phyloP scores from a whole-genome alignment of 2,113 vertebrate species.

The Thamnophis sirtalis region DNA sequence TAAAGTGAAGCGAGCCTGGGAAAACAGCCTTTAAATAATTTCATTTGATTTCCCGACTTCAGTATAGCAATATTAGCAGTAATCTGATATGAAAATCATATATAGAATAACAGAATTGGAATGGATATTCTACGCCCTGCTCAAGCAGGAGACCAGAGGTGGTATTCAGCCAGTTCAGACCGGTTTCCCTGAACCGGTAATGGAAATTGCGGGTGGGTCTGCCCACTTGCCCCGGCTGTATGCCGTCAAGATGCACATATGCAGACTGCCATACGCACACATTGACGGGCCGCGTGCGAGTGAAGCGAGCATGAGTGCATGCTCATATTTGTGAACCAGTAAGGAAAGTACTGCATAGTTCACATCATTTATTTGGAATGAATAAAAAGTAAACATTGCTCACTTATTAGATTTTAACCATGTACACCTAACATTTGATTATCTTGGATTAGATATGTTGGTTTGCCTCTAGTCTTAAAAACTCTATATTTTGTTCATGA shows the following conservation, averaged over 20 bases:
- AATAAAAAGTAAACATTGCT: not conserved
- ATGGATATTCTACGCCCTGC: too few relatives aligned
- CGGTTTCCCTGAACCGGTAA: too few relatives aligned
- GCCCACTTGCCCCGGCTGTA: too few relatives aligned
- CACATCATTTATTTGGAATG: not conserved
- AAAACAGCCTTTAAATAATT: not conserved
- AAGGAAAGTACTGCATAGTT: not conserved
- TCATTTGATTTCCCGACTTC: not conserved
- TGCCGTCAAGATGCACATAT: too few relatives aligned
- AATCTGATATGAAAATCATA: not conserved
- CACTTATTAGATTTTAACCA: not conserved
- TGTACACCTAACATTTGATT: not conserved
- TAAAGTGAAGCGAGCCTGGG: not conserved
- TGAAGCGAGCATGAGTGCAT: too few relatives aligned
- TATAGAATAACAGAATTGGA: not conserved
- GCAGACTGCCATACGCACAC: too few relatives aligned
- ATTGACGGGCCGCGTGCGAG: too few relatives aligned
- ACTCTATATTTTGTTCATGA: not conserved
- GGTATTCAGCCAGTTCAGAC: too few relatives aligned
- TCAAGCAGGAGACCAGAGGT: too few relatives aligned
- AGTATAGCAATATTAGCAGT: not conserved
- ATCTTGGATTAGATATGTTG: not conserved
- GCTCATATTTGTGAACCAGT: too few relatives aligned
- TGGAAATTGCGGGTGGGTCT: too few relatives aligned
- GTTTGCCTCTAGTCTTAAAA: not conserved